Evolutionary conservation across 2,113 vertebrate genomes (phyloP).

Genomic region (Hydropotes inermis): DNA sequence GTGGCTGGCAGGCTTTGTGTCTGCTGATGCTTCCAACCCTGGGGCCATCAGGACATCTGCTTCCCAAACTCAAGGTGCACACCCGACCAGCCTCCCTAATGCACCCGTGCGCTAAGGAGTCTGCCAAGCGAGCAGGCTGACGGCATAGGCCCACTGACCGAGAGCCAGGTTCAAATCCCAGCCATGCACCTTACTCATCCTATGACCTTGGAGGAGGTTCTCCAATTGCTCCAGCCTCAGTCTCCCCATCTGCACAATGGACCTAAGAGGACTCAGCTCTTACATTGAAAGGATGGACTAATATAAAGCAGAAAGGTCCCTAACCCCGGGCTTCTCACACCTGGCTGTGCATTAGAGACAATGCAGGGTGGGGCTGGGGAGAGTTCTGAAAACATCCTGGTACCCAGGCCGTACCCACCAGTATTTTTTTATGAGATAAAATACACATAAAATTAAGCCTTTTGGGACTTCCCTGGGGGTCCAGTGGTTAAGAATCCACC

Average conservation of each 20-base stretch:
- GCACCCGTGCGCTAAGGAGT: rapidly evolving
- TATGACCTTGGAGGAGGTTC: neutral
- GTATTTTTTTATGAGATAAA: neutral
- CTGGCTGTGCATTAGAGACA: neutral
- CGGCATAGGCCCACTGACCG: neutral
- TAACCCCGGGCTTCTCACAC: neutral
- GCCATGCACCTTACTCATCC: neutral
- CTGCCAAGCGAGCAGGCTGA: neutral
- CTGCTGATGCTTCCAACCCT: neutral
- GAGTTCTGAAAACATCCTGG: neutral
- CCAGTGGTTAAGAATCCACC: neutral
- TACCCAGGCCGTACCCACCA: neutral
- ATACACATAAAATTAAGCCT: neutral
- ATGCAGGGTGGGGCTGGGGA: neutral
- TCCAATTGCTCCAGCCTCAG: neutral
- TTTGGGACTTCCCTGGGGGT: neutral
- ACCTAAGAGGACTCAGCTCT: neutral
- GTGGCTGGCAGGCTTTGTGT: rapidly evolving
- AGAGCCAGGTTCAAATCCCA: neutral
- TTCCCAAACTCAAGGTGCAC: neutral
- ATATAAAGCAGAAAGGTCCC: neutral
- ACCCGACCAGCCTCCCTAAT: neutral
- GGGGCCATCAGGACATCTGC: neutral
- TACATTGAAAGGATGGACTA: neutral
- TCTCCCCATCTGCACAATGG: neutral